Evolutionary conservation across 2,888 invertebrate genomes (phyloP).

Genomic region (Synergus itoensis): DNA sequence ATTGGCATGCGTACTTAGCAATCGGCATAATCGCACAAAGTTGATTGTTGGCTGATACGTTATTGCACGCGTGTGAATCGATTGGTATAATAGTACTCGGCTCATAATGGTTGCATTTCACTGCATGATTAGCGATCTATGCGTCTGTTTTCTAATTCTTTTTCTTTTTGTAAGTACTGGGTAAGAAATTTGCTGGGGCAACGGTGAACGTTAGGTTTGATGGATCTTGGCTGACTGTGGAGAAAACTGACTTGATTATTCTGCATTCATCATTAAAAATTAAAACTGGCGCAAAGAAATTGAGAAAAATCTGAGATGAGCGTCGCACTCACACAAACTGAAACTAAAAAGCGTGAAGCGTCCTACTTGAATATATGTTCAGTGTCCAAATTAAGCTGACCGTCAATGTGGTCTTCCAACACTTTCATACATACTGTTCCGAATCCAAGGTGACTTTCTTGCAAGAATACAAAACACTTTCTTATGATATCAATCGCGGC

Average conservation of each 20-base stretch:
- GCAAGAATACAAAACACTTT: conserved; percentile 30
- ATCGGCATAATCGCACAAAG: conserved; percentile 18
- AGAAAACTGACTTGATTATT: background rate
- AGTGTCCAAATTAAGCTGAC: conserved; percentile 53
- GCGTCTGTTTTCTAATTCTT: background rate
- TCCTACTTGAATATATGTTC: conserved; percentile 54
- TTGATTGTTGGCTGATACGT: conserved; percentile 24
- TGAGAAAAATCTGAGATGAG: background rate
- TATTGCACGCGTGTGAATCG: conserved; percentile 25
- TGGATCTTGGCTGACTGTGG: background rate
- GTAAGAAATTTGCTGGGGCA: background rate
- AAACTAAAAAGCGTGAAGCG: conserved; percentile 61
- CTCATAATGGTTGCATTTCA: conserved; percentile 27
- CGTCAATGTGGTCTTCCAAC: conserved; percentile 51
- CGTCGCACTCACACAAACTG: conserved; percentile 32
- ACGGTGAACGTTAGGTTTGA: background rate
- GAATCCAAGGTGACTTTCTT: conserved; percentile 53
- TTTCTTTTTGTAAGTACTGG: background rate
- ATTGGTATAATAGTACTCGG: too few relatives aligned
- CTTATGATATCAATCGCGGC: conserved; percentile 29
- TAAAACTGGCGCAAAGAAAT: conserved; percentile 1
- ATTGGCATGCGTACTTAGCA: conserved; percentile 7
- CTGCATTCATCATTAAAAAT: background rate
- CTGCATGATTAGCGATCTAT: conserved; percentile 11
- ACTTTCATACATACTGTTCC: conserved; percentile 51